Evolutionary conservation across 2,888 invertebrate species (phyloP).

Genomic region (Tenthredo amoena): DNA sequence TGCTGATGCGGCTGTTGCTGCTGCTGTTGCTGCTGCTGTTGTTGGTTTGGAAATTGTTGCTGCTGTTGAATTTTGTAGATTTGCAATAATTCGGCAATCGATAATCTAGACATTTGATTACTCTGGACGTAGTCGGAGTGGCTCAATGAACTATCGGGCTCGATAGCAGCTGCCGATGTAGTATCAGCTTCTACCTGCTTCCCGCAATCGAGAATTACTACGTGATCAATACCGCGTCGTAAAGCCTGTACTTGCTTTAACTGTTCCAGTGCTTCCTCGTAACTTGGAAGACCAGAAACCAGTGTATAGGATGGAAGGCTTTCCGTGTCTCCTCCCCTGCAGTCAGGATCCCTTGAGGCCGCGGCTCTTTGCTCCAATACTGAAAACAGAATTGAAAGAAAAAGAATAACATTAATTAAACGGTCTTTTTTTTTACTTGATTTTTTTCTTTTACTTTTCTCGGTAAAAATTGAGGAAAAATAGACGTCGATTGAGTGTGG

Average conservation of each 20-base stretch:
- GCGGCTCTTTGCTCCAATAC: conserved; percentile 75
- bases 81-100: conserved; percentile 75
- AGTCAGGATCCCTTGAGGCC: conserved; percentile 66
- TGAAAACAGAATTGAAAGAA: conserved; percentile 71
- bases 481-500: neutral
- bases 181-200: conserved; percentile 47
- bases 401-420: neutral
- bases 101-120: conserved; percentile 69
- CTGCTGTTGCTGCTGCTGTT: conserved; percentile 51
- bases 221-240: conserved; percentile 59
- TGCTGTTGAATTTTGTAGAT: conserved; percentile 66
- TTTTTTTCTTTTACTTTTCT: neutral
- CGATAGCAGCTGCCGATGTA: conserved; percentile 56
- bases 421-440: neutral
- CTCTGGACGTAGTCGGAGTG: conserved; percentile 57
- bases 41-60: conserved; percentile 46
- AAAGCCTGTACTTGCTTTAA: conserved; percentile 76
- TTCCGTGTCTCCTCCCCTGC: conserved; percentile 78
- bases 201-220: conserved; percentile 54
- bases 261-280: conserved; percentile 83
- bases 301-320: conserved; percentile 83
- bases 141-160: conserved; percentile 62
- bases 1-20: conserved; percentile 23
- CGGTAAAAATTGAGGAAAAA: neutral
- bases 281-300: conserved; percentile 83